These are phyloP conservation scores for Rhagium mordax DNA, from an alignment of 2,888 invertebrate species.

Conservation along the genomic window DNA sequence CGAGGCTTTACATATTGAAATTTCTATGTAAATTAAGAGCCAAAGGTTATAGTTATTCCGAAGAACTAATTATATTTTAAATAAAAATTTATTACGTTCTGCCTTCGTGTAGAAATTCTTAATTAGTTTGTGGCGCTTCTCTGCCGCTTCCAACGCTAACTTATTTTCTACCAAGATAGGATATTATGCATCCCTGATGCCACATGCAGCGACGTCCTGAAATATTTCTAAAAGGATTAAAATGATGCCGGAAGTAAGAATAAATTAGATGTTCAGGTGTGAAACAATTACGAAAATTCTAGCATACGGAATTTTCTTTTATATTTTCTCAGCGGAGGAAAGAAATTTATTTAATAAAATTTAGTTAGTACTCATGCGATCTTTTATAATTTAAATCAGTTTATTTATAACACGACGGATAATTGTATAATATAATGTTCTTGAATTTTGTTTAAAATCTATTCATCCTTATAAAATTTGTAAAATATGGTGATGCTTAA, in stretches of 20 bases:
- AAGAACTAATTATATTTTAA: slow-evolving; percentile 26
- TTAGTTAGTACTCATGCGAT: no score
- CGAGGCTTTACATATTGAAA: neutral
- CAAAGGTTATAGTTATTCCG: slow-evolving; percentile 20
- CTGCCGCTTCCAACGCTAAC: slow-evolving; percentile 19
- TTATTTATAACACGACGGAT: no score
- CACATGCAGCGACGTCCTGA: slow-evolving; percentile 9
- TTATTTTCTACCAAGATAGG: slow-evolving; percentile 29
- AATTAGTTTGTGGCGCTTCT: slow-evolving; percentile 34
- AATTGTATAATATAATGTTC: no score
- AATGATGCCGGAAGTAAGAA: neutral
- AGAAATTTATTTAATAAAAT: no score
- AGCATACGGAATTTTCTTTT: slow-evolving; percentile 1
- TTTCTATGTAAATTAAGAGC: slow-evolving; percentile 26
- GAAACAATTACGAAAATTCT: neutral
- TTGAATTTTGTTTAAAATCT: no score
- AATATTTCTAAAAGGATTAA: neutral
- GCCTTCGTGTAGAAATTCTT: slow-evolving; percentile 35
- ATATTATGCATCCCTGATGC: slow-evolving; percentile 33
- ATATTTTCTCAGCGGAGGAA: no score
- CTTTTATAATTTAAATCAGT: no score
- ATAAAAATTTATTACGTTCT: slow-evolving; percentile 35
- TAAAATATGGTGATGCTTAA: neutral
- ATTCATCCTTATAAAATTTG: no score
- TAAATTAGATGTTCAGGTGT: neutral